These are phyloP conservation scores for Champsocephalus gunnari DNA, from an alignment of 2,797 vertebrate species.

Conservation along the genomic window DNA sequence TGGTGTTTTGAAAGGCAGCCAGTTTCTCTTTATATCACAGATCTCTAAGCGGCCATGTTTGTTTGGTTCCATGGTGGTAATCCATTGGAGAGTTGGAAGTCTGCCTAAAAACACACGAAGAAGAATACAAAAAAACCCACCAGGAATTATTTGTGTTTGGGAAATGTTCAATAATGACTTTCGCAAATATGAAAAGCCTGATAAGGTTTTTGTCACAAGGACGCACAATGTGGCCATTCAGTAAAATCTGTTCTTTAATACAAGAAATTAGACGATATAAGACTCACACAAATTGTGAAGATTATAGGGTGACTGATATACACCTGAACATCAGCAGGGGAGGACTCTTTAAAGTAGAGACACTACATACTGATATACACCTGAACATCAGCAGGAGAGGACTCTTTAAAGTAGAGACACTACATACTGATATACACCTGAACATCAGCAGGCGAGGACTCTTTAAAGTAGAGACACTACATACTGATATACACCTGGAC, in stretches of 20 bases:
- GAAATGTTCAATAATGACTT: conserved; percentile 17
- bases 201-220: conserved; percentile 9
- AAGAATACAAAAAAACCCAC: neutral
- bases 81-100: conserved; percentile 8
- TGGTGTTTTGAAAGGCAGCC: conserved; percentile 20
- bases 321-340: no score
- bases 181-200: conserved; percentile 4
- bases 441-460: no score
- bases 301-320: no score
- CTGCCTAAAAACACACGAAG: conserved; percentile 7
- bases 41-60: conserved; percentile 24
- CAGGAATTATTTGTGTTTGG: conserved; percentile 8
- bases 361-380: no score
- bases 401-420: no score
- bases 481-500: no score
- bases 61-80: conserved; percentile 26
- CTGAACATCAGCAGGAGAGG: no score
- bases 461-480: no score
- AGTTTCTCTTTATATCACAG: conserved; percentile 31
- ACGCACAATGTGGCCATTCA: neutral
- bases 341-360: no score
- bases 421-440: no score
- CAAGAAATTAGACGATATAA: no score
- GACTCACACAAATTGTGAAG: no score
- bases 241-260: neutral